phyloP scores from a whole-genome alignment of 2,797 vertebrate species.

The Trachops cirrhosus region DNA sequence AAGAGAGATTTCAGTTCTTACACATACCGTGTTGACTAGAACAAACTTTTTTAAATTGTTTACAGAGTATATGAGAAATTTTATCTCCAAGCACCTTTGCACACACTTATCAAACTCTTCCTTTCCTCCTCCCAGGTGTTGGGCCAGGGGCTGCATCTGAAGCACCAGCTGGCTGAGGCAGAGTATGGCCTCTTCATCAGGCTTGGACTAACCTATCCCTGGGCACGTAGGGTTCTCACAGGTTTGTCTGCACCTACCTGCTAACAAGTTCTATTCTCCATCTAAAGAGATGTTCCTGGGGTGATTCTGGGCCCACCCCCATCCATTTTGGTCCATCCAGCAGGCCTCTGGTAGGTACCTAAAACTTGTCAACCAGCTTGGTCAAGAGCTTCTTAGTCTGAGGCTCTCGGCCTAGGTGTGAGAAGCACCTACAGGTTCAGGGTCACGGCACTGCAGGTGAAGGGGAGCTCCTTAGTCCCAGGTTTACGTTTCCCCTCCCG shows the following conservation, averaged over 20 bases:
- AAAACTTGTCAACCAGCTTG: neutral
- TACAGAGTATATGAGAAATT: neutral
- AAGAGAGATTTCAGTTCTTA: neutral
- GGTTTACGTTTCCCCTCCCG: neutral
- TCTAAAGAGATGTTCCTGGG: neutral
- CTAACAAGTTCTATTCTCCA: neutral
- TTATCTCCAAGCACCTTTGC: neutral
- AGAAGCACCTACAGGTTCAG: neutral
- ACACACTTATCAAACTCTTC: neutral
- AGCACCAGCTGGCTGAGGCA: neutral
- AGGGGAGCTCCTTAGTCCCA: neutral
- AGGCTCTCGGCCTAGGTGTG: neutral
- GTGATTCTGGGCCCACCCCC: neutral
- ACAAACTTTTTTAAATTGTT: neutral
- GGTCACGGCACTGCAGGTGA: accelerated
- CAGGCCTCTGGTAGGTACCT: neutral
- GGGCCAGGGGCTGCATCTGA: neutral
- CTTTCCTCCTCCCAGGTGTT: neutral
- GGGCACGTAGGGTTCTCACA: neutral
- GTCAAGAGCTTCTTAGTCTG: neutral
- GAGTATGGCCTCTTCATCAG: neutral
- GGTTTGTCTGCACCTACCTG: neutral
- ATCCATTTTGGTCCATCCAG: neutral
- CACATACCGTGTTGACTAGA: accelerated
- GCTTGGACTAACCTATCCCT: neutral